phyloP scores from a whole-genome alignment of 2,113 vertebrate species.

The Gracilinanus agilis region DNA sequence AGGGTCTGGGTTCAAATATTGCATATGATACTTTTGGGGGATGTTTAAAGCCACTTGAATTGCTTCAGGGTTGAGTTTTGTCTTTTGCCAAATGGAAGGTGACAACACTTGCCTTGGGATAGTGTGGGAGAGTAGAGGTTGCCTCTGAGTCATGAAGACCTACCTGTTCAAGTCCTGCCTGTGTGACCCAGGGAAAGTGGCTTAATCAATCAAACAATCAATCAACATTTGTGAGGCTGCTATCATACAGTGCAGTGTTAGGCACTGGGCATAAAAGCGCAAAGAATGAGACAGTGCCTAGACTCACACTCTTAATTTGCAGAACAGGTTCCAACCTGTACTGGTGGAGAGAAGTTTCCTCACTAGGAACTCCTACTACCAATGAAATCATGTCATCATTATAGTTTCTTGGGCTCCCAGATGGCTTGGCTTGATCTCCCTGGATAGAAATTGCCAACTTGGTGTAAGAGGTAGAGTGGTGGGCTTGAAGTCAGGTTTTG shows the following conservation, averaged over 20 bases:
- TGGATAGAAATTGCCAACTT: not conserved
- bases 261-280: not conserved
- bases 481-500: not conserved
- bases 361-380: not conserved
- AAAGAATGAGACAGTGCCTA: not conserved
- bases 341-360: not conserved
- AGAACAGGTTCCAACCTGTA: not conserved
- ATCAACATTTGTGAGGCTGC: not conserved
- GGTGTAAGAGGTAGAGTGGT: not conserved
- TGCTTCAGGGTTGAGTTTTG: not conserved
- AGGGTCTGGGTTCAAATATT: not conserved
- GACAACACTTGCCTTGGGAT: not conserved
- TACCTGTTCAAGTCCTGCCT: not conserved
- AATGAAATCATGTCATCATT: not conserved
- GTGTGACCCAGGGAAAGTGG: not conserved
- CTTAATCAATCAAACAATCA: not conserved
- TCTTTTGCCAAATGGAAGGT: not conserved
- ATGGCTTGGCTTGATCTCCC: not conserved
- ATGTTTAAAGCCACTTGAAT: not conserved
- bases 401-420: not conserved
- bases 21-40: not conserved
- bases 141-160: too few relatives aligned
- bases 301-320: not conserved
- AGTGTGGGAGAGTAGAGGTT: not conserved
- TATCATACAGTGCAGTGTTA: not conserved